Conservation (phyloP, 2,797 vertebrate species). For the Danio kyathit region DNA sequence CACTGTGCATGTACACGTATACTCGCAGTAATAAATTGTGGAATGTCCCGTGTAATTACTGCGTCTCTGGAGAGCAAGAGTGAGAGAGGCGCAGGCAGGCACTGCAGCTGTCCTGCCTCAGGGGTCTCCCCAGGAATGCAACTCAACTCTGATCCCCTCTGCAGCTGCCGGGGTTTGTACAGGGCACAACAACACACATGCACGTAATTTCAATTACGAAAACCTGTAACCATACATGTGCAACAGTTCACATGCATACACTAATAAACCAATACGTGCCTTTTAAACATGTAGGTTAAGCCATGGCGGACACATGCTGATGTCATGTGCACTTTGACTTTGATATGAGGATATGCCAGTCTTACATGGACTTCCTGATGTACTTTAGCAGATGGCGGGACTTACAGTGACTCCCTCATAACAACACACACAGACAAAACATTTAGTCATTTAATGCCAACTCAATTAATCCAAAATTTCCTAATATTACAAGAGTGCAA, state of each 20-base stretch:
- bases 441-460: conserved; percentile 13
- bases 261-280: conserved; percentile 11
- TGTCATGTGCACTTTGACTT: not conserved
- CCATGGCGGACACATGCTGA: conserved; percentile 21
- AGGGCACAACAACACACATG: conserved; percentile 56
- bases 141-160: conserved; percentile 50
- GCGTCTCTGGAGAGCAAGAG: conserved; percentile 39
- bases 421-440: not conserved
- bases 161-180: conserved; percentile 54
- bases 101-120: conserved; percentile 61
- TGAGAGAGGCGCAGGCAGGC: conserved; percentile 25
- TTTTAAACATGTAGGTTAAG: conserved; percentile 16
- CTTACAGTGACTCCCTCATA: not conserved
- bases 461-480: conserved; percentile 11
- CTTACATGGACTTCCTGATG: conserved; percentile 11
- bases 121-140: conserved; percentile 59
- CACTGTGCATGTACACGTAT: conserved; percentile 46
- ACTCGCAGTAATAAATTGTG: conserved; percentile 58
- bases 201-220: conserved; percentile 56
- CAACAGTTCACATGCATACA: not conserved
- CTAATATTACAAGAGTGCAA: not conserved
- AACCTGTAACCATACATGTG: not conserved
- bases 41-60: conserved; percentile 62
- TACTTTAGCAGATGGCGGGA: conserved; percentile 16
- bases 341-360: no score